Base-by-base conservation (phyloP, 2,888 invertebrate genomes). In the Brachyptera putata region DNA sequence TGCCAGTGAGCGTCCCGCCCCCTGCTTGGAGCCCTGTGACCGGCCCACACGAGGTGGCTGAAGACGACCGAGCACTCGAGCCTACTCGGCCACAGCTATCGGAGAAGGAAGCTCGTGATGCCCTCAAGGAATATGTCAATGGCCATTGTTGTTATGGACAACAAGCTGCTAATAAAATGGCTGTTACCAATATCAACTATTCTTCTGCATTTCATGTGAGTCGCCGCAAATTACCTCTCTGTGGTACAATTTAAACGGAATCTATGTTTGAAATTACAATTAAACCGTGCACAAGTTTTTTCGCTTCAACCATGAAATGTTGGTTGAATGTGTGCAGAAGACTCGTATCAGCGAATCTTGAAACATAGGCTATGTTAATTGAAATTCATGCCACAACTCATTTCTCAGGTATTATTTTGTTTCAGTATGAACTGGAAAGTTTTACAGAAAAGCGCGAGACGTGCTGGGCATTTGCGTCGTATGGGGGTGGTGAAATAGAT, bases 391-490 rank as follows among this genome's bases (percentile, higher is more conserved):
- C n/a, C n/a, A n/a, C n/a, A n/a, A n/a, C n/a, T n/a, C n/a, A n/a
- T n/a, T n/a, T n/a, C n/a, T n/a, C n/a, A n/a, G n/a, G n/a, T n/a
- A n/a, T n/a, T n/a, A n/a, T n/a, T n/a, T n/a, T n/a, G n/a, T n/a
- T n/a, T n/a, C 69, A 80, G 79, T 80, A 80, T 66, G 74, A 76
- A 24, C 68, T 80, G 61, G 78, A 80, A 67, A 79, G 78, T 7
- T 79, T 77, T 68, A 76, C 77, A 3, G 80, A 80, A 67, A 74
- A 74, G 41, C 70, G 80, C 39, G 74, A 76, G 61, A 77, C 77
- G 4, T 69, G 74, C n/a, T 80, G 79, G 79, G 72, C 76, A 1
- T 77, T 73, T 69, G 73, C 75, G 56, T 78, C 80, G 1, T 79
- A 75, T 66, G 71, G 68, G 34, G 77, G 77, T 3, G 73, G 72